These are phyloP conservation scores for Aeoliscus strigatus DNA, from an alignment of 2,797 vertebrate genomes.

Conservation along the genomic window DNA sequence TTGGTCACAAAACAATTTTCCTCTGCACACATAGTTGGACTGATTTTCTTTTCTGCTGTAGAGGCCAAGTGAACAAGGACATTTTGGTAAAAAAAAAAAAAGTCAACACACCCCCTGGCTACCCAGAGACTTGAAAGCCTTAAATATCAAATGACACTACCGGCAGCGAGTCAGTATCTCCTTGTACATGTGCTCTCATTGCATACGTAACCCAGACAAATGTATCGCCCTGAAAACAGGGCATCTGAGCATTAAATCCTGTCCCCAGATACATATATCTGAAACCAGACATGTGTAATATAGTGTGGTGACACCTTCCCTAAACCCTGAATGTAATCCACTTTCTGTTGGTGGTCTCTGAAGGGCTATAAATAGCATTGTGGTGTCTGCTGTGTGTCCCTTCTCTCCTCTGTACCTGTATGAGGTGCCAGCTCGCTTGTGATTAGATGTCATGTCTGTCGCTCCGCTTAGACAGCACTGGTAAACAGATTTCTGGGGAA, in stretches of 20 bases:
- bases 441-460: slow-evolving; percentile 87
- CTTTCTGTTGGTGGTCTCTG: slow-evolving; percentile 65
- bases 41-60: too few relatives aligned
- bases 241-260: slow-evolving; percentile 54
- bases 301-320: slow-evolving; percentile 58
- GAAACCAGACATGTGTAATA: slow-evolving; percentile 50
- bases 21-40: too few relatives aligned
- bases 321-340: slow-evolving; percentile 62
- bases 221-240: slow-evolving; percentile 21
- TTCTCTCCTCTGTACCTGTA: slow-evolving; percentile 62
- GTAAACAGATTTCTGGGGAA: slow-evolving; percentile 83
- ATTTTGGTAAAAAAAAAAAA: too few relatives aligned
- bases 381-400: slow-evolving; percentile 28
- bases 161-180: slow-evolving; percentile 67
- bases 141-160: slow-evolving; percentile 68
- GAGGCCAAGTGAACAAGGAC: too few relatives aligned
- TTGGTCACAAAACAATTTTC: too few relatives aligned
- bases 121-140: too few relatives aligned
- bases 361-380: slow-evolving; percentile 65
- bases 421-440: slow-evolving; percentile 76
- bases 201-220: slow-evolving; percentile 55
- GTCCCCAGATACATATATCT: slow-evolving; percentile 55
- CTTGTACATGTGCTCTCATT: slow-evolving; percentile 58
- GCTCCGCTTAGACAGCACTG: slow-evolving; percentile 81
- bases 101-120: slow-evolving; percentile 55